These are phyloP conservation scores for Cheirogaleus medius DNA, from an alignment of 2,113 vertebrate species.

Conservation along the genomic window DNA sequence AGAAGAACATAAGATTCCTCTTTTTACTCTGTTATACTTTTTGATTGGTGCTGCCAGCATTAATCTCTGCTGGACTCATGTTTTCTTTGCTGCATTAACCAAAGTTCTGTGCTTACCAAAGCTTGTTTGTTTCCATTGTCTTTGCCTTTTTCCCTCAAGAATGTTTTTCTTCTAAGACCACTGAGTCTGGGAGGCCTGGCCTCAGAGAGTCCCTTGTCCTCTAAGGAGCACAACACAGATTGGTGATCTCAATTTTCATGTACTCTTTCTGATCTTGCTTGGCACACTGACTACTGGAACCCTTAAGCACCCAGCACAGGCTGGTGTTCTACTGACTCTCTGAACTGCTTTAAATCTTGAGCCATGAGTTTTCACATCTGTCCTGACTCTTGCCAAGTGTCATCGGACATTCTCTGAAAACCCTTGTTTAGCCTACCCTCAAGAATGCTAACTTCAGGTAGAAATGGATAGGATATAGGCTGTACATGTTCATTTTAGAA, in stretches of 20 bases:
- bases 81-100: not conserved
- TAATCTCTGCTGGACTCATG: not conserved
- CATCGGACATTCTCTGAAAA: not conserved
- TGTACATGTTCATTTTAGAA: not conserved
- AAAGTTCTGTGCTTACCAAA: not conserved
- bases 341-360: not conserved
- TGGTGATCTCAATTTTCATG: not conserved
- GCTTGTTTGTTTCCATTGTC: not conserved
- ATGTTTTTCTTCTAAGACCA: not conserved
- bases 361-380: not conserved
- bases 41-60: not conserved
- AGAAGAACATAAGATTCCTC: not conserved
- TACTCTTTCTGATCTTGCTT: not conserved
- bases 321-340: not conserved
- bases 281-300: not conserved
- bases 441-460: not conserved
- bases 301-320: not conserved
- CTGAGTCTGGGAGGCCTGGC: not conserved
- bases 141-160: not conserved
- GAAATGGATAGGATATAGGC: not conserved
- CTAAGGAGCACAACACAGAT: fast-evolving
- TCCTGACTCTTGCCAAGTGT: not conserved
- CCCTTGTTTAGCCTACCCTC: not conserved
- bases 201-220: not conserved
- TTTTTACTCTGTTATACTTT: not conserved